Evolutionary conservation across 1,140 invertebrate species (phyloP), one percentile per base, ranked within the genome.

Genomic region (Leptopilina clavipes): DNA sequence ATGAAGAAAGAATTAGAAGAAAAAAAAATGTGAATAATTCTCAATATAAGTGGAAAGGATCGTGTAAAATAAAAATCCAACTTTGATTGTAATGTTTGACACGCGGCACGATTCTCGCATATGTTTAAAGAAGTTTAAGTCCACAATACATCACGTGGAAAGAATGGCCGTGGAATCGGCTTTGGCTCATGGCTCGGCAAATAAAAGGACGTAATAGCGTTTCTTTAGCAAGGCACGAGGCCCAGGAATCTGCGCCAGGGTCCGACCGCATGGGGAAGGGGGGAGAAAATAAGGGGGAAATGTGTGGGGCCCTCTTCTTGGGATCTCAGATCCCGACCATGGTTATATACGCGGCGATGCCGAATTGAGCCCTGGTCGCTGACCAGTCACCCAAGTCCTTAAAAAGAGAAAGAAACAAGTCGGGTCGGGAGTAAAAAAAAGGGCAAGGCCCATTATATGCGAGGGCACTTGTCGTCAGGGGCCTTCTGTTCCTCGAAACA

Each of bases 151-250:
- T 65, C 59, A 65, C 59, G 59, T 65, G 22, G 8, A 65, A 65
- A 65, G 59, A 65, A 65, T 65, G 59, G 25, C 25, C 59, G 59
- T 31, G 59, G 59, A 65, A 65, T 65, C 59, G 59, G 59, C 59
- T 65, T 54, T 65, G 59, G 25, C 59, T 65, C 59, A 65, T 65
- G 59, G 59, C 22, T 65, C 25, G 25, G 59, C 59, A 65, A 65
- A 65, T 65, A 65, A 65, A 40, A 65, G 59, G 72, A 73, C 72
- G 71, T 79, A 79, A 79, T 79, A 75, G 78, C 72, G 75, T 77
- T 83, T 82, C 79, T 83, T 79, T 72, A 40, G 2, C 37, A 44
- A 40, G 76, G 65, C 59, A 65, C 59, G 59, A 65, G 59, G 59
- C 59, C 59, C 59, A 65, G 59, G 59, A 65, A 65, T 65, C 59